Evolutionary conservation across 2,888 invertebrate species (phyloP).

Genomic region (Dascillus cervinus): DNA sequence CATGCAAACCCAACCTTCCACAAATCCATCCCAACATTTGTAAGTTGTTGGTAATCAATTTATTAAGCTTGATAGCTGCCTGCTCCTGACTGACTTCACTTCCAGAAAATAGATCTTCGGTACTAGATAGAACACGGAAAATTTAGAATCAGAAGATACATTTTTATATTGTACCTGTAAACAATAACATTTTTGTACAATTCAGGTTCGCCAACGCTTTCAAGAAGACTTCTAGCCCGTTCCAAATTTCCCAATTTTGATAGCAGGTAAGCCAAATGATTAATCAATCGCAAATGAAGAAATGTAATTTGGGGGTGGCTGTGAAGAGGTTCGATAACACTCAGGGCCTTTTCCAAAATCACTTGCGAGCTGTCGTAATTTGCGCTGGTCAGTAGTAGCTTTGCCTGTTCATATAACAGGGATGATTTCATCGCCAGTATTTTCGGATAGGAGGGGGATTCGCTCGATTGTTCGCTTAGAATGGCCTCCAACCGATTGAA

Average conservation of each 20-base stretch:
- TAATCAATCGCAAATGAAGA: slow-evolving; percentile 49
- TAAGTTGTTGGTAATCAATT: slow-evolving; percentile 52
- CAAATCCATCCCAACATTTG: slow-evolving; percentile 57
- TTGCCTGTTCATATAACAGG: slow-evolving; percentile 37
- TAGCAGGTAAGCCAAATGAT: slow-evolving; percentile 50
- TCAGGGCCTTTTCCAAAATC: slow-evolving; percentile 28
- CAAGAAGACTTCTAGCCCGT: no score
- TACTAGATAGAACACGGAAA: slow-evolving; percentile 25
- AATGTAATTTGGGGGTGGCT: slow-evolving; percentile 36
- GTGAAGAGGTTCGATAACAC: slow-evolving; percentile 24
- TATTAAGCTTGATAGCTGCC: slow-evolving; percentile 48
- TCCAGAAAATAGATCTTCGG: slow-evolving; percentile 50
- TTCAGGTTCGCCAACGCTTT: no score
- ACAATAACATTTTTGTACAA: slow-evolving; percentile 20
- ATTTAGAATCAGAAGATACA: slow-evolving; percentile 1
- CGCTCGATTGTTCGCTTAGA: slow-evolving; percentile 8
- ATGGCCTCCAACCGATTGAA: slow-evolving; percentile 18
- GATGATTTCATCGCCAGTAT: slow-evolving; percentile 34
- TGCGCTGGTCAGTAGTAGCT: slow-evolving; percentile 29
- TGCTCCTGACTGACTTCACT: slow-evolving; percentile 35
- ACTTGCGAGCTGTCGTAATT: slow-evolving; percentile 24
- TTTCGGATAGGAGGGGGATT: slow-evolving; percentile 23
- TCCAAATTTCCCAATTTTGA: slow-evolving; percentile 45
- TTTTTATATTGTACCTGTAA: slow-evolving; percentile 19
- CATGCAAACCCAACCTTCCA: slow-evolving; percentile 47